Evolutionary conservation across 2,113 vertebrate genomes (phyloP), one percentile per base, ranked within the genome.

Genomic region (Muntiacus reevesi): DNA sequence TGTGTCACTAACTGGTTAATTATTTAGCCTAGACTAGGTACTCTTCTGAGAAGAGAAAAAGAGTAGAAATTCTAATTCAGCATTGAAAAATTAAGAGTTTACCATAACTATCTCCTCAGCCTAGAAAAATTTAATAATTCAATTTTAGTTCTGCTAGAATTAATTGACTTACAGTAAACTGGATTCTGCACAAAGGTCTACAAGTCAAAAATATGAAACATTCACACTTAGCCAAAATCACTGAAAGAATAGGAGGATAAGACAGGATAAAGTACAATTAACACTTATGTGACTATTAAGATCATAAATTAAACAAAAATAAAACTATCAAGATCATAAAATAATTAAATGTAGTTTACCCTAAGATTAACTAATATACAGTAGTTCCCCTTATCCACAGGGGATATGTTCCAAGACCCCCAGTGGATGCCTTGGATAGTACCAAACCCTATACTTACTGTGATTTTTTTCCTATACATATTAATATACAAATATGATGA

Each of bases 71-170:
- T 95, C 12, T 71, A 94, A 40, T 71, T 54, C 36, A 86, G 7
- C 8, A 2, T 55, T 88, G 19, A 89, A 45, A 60, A 94, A 12
- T 11, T 79, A 83, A 85, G 40, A 74, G 25, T 78, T 92, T 76
- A 33, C 43, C 36, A 64, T 59, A 90, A 16, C 30, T 92, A n/a
- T 91, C 59, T 92, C 92, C 59, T 92, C 5, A 95, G 40, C 33
- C 59, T 86, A 43, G 47, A 85, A 78, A 86, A 57, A 55, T 54
- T 67, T 92, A 82, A 89, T 74, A 60, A 94, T 79, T 89, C 25
- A 55, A 60, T 67, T 94, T 96, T 16, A 81, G 16, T 95, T 86
- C 95, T 90, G 45, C n/a, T 94, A 95, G 93, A 96, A 87, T 87
- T 88, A 92, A 54, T 36, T 50, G 40, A 85, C 21, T 92, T 86